phyloP scores from a whole-genome alignment of 2,888 invertebrate genomes.

The Pachycephus smyrnensis region DNA sequence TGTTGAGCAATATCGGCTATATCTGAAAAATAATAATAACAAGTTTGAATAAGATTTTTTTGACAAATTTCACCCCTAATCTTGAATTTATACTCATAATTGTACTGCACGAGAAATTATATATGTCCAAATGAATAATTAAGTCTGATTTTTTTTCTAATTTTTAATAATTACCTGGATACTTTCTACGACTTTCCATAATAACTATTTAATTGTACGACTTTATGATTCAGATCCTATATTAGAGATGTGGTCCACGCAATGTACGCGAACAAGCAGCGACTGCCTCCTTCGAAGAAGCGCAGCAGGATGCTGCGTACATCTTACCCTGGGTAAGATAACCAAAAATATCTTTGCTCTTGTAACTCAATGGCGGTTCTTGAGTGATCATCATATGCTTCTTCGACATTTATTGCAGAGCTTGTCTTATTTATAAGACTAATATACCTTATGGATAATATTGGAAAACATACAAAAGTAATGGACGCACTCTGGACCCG shows the following conservation, averaged over 20 bases:
- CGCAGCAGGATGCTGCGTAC: slow-evolving; percentile 12
- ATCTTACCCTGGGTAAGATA: slow-evolving; percentile 11
- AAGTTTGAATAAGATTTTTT: no score
- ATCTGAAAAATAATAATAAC: neutral
- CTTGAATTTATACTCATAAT: neutral
- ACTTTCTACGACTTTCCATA: neutral
- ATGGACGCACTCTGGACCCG: neutral
- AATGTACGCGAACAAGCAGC: neutral
- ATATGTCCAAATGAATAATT: neutral
- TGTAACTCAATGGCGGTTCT: slow-evolving; percentile 17
- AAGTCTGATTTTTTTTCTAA: neutral
- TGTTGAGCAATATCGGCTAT: neutral
- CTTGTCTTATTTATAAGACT: neutral
- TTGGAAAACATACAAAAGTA: neutral
- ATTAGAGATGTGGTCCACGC: neutral
- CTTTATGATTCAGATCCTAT: slow-evolving; percentile 1
- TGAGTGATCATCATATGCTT: neutral
- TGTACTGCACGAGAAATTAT: neutral
- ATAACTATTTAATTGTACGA: neutral
- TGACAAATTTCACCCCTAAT: neutral
- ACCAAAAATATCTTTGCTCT: slow-evolving; percentile 44
- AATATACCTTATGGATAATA: neutral
- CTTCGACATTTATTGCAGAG: neutral
- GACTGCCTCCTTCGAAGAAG: slow-evolving; percentile 2
- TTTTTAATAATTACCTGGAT: neutral